These are phyloP conservation scores for Ypsolopha scabrella DNA, from an alignment of 2,888 invertebrate genomes.

Conservation along the genomic window DNA sequence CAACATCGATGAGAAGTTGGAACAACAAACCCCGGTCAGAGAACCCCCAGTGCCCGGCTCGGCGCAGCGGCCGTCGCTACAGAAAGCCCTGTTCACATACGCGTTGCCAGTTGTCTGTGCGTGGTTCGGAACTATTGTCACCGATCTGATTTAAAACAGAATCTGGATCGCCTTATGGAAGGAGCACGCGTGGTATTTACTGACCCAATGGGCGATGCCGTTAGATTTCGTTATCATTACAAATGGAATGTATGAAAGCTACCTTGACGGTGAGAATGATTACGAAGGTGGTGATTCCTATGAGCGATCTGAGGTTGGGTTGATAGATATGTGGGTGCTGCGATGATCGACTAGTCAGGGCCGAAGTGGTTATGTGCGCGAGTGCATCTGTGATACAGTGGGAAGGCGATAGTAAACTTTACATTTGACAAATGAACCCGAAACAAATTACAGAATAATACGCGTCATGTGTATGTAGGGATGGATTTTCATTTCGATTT, in stretches of 20 bases:
- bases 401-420: background rate
- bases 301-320: no score
- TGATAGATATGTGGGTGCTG: background rate
- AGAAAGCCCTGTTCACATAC: constrained; percentile 78
- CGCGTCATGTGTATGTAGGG: no score
- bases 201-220: no score
- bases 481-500: no score
- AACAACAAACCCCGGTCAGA: constrained; percentile 5
- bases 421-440: no score
- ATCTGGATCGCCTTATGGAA: background rate
- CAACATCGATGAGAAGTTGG: constrained; percentile 3
- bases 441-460: no score
- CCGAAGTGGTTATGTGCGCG: background rate
- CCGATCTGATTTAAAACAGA: constrained; percentile 80
- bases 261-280: no score
- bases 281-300: background rate
- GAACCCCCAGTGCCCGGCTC: constrained; percentile 33
- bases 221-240: no score
- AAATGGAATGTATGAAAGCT: no score
- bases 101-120: constrained; percentile 85
- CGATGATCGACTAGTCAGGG: constrained; percentile 1
- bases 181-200: background rate
- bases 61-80: constrained; percentile 62
- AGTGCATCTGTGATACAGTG: constrained; percentile 1
- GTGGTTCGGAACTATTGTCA: constrained; percentile 87